These are phyloP conservation scores for Drosophila setifemur DNA, from an alignment of 1,140 invertebrate genomes.

Conservation along the genomic window DNA sequence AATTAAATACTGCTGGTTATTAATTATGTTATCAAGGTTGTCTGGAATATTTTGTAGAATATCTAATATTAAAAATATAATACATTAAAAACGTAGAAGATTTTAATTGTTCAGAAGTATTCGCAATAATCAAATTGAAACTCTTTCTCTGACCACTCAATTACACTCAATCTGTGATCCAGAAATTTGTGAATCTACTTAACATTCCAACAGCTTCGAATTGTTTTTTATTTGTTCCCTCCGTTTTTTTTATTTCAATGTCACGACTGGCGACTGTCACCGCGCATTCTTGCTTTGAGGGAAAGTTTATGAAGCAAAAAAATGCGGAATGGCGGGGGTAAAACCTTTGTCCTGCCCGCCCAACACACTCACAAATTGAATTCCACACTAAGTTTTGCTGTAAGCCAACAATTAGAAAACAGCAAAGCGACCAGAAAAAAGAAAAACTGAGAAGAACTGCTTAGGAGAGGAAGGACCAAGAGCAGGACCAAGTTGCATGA, in stretches of 20 bases:
- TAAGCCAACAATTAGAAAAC: constrained; percentile 80
- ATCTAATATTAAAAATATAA: no score
- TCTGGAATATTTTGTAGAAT: no score
- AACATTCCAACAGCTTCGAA: constrained; percentile 19
- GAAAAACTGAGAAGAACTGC: constrained; percentile 23
- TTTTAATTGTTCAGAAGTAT: neutral
- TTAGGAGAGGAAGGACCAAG: constrained; percentile 2
- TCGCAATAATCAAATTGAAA: no score
- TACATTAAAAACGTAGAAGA: no score
- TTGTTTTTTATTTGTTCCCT: constrained; percentile 8
- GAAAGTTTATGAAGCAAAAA: constrained; percentile 56
- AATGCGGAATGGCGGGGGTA: neutral
- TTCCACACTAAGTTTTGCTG: constrained; percentile 72
- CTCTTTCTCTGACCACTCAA: neutral
- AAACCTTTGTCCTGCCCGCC: constrained; percentile 13
- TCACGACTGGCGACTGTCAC: constrained; percentile 68
- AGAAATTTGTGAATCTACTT: constrained; percentile 27
- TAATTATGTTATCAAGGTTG: no score
- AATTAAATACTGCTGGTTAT: no score
- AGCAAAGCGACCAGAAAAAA: constrained; percentile 70
- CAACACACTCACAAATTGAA: constrained; percentile 68
- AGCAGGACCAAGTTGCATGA: constrained; percentile 31
- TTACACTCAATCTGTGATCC: constrained; percentile 1
- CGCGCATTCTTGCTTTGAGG: constrained; percentile 78
- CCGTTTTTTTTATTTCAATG: constrained; percentile 53